Evolutionary conservation across 2,113 vertebrate species (phyloP).

Genomic region (Ciconia boyciana): DNA sequence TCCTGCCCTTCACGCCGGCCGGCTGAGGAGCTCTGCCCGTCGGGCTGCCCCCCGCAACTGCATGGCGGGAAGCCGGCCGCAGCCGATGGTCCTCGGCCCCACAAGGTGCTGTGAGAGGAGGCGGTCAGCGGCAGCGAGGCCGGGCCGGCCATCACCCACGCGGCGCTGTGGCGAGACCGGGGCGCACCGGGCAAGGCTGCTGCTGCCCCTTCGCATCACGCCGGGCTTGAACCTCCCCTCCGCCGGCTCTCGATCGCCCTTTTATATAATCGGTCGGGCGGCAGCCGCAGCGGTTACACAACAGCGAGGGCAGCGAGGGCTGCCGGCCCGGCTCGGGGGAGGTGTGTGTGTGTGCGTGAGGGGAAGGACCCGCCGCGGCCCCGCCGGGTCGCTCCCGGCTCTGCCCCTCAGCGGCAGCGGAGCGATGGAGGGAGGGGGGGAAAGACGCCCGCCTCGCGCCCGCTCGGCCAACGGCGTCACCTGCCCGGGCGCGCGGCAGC

Average conservation of each 20-base stretch:
- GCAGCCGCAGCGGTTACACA: not conserved
- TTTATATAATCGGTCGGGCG: not conserved
- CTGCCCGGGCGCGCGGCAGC: not conserved
- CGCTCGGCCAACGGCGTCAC: not conserved
- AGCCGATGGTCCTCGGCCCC: not conserved
- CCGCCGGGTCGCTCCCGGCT: no score
- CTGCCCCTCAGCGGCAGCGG: not conserved
- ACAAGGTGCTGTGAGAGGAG: not conserved
- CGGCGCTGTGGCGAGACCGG: not conserved
- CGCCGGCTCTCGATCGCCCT: not conserved
- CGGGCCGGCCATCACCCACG: not conserved
- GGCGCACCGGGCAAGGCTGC: not conserved
- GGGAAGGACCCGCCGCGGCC: not conserved
- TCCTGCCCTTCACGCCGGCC: not conserved
- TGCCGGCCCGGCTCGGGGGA: not conserved
- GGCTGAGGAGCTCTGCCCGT: not conserved
- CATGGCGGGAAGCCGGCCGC: not conserved
- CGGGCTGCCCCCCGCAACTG: not conserved
- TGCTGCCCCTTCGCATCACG: not conserved
- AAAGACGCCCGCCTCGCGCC: not conserved
- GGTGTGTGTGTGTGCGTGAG: no score
- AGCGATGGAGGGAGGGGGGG: rapidly evolving
- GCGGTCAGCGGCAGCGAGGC: not conserved
- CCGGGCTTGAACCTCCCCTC: not conserved
- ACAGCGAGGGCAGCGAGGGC: not conserved